These are phyloP conservation scores for Acanthopleura granulata DNA, from an alignment of 2,888 invertebrate species.

Conservation along the genomic window DNA sequence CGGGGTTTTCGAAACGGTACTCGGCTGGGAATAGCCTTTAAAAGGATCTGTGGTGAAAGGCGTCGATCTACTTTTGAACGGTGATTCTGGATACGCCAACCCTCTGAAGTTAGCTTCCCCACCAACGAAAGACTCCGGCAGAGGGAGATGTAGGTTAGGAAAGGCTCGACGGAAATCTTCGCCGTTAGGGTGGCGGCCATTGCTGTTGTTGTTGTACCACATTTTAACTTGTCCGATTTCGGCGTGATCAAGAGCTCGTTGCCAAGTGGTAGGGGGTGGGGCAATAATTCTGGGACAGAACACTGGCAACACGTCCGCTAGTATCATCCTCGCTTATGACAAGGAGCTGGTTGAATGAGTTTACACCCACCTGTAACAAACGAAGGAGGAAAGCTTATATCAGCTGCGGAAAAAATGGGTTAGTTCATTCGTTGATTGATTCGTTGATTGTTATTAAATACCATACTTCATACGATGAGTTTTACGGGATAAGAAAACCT, in stretches of 20 bases:
- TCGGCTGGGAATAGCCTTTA: not conserved
- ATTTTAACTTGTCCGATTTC: not conserved
- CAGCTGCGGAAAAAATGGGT: not conserved
- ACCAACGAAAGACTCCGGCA: not conserved
- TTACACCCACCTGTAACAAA: not conserved
- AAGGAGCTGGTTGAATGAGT: not conserved
- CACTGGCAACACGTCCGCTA: conserved; percentile 12
- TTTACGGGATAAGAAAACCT: no score
- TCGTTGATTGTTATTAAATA: no score
- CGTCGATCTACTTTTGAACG: not conserved
- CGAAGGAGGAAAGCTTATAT: not conserved
- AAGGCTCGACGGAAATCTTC: not conserved
- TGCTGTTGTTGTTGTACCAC: not conserved
- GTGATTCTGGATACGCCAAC: not conserved
- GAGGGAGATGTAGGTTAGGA: not conserved
- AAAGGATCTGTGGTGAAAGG: not conserved
- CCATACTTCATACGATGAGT: no score
- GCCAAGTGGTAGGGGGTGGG: not conserved
- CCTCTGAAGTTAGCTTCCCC: not conserved
- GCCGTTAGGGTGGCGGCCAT: not conserved
- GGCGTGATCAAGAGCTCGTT: not conserved
- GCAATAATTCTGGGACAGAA: not conserved
- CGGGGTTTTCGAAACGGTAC: not conserved
- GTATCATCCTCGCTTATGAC: not conserved
- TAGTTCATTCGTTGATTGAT: not conserved